Evolutionary conservation across 1,140 invertebrate species (phyloP).

Genomic region (Lasaia peninsularis): DNA sequence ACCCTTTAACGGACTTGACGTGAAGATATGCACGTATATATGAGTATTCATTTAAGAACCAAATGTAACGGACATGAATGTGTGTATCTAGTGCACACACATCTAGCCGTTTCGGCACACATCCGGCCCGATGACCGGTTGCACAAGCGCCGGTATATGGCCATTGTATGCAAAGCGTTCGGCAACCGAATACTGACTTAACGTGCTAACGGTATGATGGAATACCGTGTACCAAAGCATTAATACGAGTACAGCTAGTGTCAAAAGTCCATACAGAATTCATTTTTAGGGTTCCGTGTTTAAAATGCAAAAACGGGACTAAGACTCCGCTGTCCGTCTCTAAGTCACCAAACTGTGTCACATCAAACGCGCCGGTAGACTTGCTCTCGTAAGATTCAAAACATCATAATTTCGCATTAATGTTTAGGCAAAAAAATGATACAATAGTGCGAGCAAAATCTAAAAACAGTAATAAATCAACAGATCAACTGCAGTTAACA

Average conservation of each 20-base stretch:
- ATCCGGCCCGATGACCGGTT: constrained; percentile 61
- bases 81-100: constrained; percentile 44
- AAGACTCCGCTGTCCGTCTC: no score
- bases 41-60: neutral
- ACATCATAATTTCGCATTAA: no score
- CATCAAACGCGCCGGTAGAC: no score
- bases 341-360: no score
- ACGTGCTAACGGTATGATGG: constrained; percentile 45
- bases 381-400: no score
- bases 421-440: no score
- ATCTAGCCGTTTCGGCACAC: constrained; percentile 52
- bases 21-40: no score
- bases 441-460: no score
- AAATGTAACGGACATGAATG: neutral
- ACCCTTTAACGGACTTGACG: no score
- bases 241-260: neutral
- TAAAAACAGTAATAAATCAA: neutral
- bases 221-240: constrained; percentile 11
- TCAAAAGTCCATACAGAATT: neutral
- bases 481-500: neutral
- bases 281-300: neutral
- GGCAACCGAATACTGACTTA: constrained; percentile 54
- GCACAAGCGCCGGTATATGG: constrained; percentile 56
- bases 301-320: no score
- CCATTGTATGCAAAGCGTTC: constrained; percentile 70